phyloP scores from a whole-genome alignment of 2,888 invertebrate species.

The Drosophila meridiana region DNA sequence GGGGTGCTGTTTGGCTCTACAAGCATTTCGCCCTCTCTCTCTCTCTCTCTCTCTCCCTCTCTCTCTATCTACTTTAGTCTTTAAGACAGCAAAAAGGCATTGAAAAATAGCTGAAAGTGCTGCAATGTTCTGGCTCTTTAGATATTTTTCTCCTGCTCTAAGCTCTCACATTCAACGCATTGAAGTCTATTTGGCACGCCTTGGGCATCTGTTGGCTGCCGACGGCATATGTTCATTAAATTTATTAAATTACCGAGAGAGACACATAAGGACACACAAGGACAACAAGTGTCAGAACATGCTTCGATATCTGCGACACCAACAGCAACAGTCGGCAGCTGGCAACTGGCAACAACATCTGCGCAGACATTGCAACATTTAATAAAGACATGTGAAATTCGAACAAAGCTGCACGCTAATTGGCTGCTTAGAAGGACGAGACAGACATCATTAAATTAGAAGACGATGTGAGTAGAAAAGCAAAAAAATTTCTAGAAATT shows the following conservation, averaged over 20 bases:
- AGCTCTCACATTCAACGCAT: slow-evolving; percentile 46
- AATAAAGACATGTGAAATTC: slow-evolving; percentile 73
- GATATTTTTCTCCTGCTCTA: slow-evolving; percentile 2
- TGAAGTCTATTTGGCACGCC: slow-evolving; percentile 61
- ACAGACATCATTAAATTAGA: slow-evolving; percentile 40
- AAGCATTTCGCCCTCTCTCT: neutral
- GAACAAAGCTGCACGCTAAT: slow-evolving; percentile 65
- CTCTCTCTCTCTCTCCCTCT: no score
- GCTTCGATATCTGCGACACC: slow-evolving; percentile 27
- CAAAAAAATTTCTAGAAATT: neutral
- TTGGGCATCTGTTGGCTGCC: slow-evolving; percentile 39
- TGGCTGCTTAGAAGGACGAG: slow-evolving; percentile 46
- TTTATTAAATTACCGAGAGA: slow-evolving; percentile 74
- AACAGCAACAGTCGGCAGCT: slow-evolving; percentile 17
- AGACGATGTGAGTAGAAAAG: neutral
- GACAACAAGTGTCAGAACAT: slow-evolving; percentile 46
- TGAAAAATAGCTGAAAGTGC: slow-evolving; percentile 34
- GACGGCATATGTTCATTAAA: slow-evolving; percentile 80
- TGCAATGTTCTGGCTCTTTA: neutral
- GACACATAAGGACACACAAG: slow-evolving; percentile 28
- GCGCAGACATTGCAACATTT: slow-evolving; percentile 74
- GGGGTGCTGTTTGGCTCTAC: slow-evolving; percentile 11
- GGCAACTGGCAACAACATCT: slow-evolving; percentile 53
- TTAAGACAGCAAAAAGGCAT: slow-evolving; percentile 38
- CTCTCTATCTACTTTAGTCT: slow-evolving; percentile 10